These are phyloP conservation scores for Graphium colonna DNA, from an alignment of 2,888 invertebrate species.

Conservation along the genomic window DNA sequence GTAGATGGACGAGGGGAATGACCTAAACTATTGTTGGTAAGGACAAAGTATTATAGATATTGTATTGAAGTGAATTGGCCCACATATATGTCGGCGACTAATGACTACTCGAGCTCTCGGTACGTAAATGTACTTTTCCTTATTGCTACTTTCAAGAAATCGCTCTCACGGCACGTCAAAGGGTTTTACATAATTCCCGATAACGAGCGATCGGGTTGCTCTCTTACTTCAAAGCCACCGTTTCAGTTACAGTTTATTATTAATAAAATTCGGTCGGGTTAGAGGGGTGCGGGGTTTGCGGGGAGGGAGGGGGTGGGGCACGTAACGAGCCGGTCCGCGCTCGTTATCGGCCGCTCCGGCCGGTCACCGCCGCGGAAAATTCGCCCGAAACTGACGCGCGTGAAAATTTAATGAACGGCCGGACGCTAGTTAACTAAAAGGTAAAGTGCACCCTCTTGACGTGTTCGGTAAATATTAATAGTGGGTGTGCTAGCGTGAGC, in stretches of 20 bases:
- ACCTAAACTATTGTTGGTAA: no score
- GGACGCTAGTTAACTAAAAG: slow-evolving; percentile 81
- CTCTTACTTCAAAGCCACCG: slow-evolving; percentile 73
- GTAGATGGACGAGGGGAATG: no score
- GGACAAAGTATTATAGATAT: no score
- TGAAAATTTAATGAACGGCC: slow-evolving; percentile 81
- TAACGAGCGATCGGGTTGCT: slow-evolving; percentile 73
- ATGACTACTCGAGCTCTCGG: background rate
- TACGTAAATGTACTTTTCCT: slow-evolving; percentile 6
- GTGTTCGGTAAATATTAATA: slow-evolving; percentile 80
- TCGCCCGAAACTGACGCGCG: slow-evolving; percentile 79
- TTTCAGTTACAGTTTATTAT: slow-evolving; percentile 78
- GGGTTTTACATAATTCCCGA: slow-evolving; percentile 74
- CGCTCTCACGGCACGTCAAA: slow-evolving; percentile 62
- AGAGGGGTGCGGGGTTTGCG: slow-evolving; percentile 24
- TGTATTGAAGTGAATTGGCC: no score
- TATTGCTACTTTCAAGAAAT: slow-evolving; percentile 45
- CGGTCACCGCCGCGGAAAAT: slow-evolving; percentile 79
- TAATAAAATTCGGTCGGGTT: slow-evolving; percentile 76
- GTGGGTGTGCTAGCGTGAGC: slow-evolving; percentile 75
- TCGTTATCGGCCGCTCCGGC: slow-evolving; percentile 48
- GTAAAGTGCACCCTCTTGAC: slow-evolving; percentile 81
- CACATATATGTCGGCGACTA: no score
- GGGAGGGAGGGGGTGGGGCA: slow-evolving; percentile 29
- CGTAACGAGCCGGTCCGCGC: slow-evolving; percentile 62